Conservation (phyloP, 2,888 invertebrate genomes). For the Cheilosia soror region DNA sequence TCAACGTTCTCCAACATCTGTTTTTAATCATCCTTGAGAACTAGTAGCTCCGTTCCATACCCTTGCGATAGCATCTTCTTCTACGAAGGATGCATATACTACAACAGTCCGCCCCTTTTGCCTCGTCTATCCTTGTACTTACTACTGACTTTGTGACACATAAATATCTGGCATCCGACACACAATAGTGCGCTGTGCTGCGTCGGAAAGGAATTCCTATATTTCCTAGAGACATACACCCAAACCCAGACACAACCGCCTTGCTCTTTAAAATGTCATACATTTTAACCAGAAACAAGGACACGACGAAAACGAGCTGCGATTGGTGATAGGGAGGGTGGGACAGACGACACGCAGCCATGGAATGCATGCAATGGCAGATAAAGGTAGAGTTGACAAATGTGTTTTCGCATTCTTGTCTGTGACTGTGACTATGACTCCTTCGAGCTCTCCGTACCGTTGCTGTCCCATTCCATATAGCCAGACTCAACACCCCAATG, state of each 20-base stretch:
- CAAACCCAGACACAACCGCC: constrained; percentile 5
- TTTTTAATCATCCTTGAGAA: constrained; percentile 73
- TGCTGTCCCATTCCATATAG: background rate
- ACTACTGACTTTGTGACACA: constrained; percentile 83
- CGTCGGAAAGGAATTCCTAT: constrained; percentile 56
- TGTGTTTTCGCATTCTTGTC: constrained; percentile 72
- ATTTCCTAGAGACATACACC: constrained; percentile 21
- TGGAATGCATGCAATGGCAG: constrained; percentile 61
- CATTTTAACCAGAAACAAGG: constrained; percentile 71
- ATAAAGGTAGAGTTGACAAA: constrained; percentile 74
- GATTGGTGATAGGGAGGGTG: constrained; percentile 7
- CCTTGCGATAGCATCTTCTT: constrained; percentile 1
- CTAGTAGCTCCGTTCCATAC: constrained; percentile 35
- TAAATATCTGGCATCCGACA: constrained; percentile 78
- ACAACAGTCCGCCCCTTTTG: constrained; percentile 1
- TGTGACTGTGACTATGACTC: constrained; percentile 22
- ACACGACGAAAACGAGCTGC: constrained; percentile 47
- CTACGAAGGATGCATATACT: constrained; percentile 45
- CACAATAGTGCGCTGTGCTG: constrained; percentile 61
- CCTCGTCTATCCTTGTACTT: constrained; percentile 31
- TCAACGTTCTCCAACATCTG: constrained; percentile 70
- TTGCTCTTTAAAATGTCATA: constrained; percentile 69
- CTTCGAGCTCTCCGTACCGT: background rate
- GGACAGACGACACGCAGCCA: background rate
- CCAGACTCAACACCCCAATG: background rate